phyloP scores from a whole-genome alignment of 2,888 invertebrate species.

The Acrobasis repandana region DNA sequence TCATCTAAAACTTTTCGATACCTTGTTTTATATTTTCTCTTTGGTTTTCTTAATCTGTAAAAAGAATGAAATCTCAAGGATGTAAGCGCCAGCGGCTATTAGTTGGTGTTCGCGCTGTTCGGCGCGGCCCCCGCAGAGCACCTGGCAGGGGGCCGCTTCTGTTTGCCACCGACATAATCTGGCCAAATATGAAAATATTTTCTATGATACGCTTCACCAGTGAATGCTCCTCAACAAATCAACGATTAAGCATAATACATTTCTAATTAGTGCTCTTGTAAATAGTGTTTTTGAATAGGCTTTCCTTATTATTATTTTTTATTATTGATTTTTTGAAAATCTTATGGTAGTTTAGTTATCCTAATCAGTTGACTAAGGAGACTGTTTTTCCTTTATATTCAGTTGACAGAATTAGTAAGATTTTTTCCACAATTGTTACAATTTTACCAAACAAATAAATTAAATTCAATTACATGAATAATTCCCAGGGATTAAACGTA shows the following conservation, averaged over 20 bases:
- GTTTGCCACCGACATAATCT: slow-evolving; percentile 56
- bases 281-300: neutral
- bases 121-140: slow-evolving; percentile 39
- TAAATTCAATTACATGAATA: slow-evolving; percentile 31
- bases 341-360: too few relatives aligned
- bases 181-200: slow-evolving; percentile 64
- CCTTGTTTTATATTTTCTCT: too few relatives aligned
- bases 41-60: neutral
- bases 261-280: neutral
- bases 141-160: slow-evolving; percentile 70
- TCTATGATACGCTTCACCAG: slow-evolving; percentile 54
- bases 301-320: too few relatives aligned
- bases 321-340: too few relatives aligned
- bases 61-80: neutral
- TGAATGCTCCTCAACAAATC: slow-evolving; percentile 18
- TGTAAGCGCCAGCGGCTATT: slow-evolving; percentile 39
- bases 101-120: slow-evolving; percentile 47
- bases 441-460: neutral
- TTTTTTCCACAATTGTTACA: neutral
- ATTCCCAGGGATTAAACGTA: slow-evolving; percentile 34
- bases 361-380: too few relatives aligned
- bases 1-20: too few relatives aligned
- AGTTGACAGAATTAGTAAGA: too few relatives aligned
- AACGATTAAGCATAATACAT: slow-evolving; percentile 22
- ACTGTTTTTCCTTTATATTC: too few relatives aligned